Conservation (phyloP, 2,113 vertebrate genomes). For the Erythrocercus mccallii region DNA sequence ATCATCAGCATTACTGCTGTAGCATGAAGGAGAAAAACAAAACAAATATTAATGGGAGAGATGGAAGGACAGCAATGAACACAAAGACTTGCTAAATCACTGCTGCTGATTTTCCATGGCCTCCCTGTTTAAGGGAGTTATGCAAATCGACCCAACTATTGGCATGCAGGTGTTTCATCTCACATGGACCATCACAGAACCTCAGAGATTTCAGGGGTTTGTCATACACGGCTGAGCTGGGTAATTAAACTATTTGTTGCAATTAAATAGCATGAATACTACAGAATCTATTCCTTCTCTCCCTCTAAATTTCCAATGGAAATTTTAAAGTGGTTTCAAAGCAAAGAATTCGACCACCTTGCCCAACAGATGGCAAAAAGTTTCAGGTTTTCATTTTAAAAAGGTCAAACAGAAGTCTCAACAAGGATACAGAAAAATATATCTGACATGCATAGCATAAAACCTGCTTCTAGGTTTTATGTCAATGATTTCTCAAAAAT, state of each 20-base stretch:
- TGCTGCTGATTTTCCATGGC: neutral
- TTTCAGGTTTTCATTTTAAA: neutral
- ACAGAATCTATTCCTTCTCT: neutral
- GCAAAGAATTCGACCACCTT: neutral
- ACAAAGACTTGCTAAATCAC: neutral
- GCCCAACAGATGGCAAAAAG: neutral
- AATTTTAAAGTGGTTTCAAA: neutral
- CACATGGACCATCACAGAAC: neutral
- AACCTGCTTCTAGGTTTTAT: neutral
- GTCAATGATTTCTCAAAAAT: neutral
- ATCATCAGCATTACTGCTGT: slow-evolving; percentile 64
- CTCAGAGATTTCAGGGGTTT: neutral
- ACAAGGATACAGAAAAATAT: neutral
- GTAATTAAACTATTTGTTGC: slow-evolving; percentile 48
- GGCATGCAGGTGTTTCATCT: slow-evolving; percentile 28
- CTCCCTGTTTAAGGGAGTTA: neutral
- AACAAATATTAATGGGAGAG: slow-evolving; percentile 43
- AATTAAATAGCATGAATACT: slow-evolving; percentile 1
- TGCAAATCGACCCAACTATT: neutral
- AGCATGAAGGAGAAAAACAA: slow-evolving; percentile 68
- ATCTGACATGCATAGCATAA: neutral
- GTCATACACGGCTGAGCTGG: neutral
- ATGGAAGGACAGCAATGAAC: slow-evolving; percentile 27
- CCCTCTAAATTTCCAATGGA: neutral
- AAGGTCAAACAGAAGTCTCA: neutral